phyloP scores from a whole-genome alignment of 1,140 invertebrate genomes.

The Tachypleus tridentatus region DNA sequence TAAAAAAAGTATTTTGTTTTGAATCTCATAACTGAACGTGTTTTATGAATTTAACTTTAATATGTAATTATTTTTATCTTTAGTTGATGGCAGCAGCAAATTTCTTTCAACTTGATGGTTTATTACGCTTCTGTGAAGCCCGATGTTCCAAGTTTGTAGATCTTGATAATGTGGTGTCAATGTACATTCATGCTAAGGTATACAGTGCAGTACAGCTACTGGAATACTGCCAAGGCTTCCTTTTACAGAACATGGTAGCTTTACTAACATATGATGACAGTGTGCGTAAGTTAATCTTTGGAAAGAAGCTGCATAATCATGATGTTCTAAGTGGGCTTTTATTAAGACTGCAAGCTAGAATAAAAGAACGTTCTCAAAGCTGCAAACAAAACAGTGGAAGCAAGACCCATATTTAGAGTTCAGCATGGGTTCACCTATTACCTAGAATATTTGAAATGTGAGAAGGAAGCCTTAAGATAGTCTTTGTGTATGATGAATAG shows the following conservation, averaged over 20 bases:
- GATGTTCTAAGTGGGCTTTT: constrained; percentile 71
- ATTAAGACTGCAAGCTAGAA: constrained; percentile 61
- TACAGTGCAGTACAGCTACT: constrained; percentile 73
- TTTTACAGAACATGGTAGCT: constrained; percentile 87
- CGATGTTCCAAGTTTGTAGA: constrained; percentile 69
- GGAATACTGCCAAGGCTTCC: constrained; percentile 80
- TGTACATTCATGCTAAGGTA: constrained; percentile 86
- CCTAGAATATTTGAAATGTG: too few species aligned
- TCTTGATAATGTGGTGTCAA: constrained; percentile 76
- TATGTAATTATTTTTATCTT: constrained; percentile 6
- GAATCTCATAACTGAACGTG: too few species aligned
- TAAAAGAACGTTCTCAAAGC: constrained; percentile 35
- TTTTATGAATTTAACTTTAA: too few species aligned
- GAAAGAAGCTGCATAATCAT: constrained; percentile 77
- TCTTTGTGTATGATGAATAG: too few species aligned
- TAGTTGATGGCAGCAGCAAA: constrained; percentile 74
- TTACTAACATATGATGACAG: constrained; percentile 79
- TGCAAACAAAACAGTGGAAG: background rate
- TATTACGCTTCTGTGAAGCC: constrained; percentile 70
- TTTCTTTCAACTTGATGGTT: constrained; percentile 76
- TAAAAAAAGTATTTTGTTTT: too few species aligned
- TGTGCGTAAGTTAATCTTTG: constrained; percentile 72
- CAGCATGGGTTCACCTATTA: too few species aligned
- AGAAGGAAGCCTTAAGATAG: too few species aligned
- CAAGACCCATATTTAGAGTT: too few species aligned